Percentiles rank a stretch among this genome's conserved stretches.
phyloP scores from a whole-genome alignment of 2,888 invertebrate species.

The Galerucella pusilla region DNA sequence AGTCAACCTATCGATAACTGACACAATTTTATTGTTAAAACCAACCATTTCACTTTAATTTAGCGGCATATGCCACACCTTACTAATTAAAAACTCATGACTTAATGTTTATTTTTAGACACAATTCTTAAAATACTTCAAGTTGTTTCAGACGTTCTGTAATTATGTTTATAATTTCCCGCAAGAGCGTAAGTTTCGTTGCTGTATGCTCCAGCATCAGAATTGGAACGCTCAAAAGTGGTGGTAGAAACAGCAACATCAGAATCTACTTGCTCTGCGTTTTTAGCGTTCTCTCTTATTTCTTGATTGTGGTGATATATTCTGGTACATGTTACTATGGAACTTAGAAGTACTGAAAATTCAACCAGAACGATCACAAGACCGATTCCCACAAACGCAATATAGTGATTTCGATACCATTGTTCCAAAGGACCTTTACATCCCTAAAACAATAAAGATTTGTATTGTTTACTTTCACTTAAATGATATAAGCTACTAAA shows the following conservation, averaged over 20 bases:
- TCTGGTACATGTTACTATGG: slow-evolving; percentile 77
- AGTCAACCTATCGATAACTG: no score
- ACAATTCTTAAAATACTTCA: slow-evolving; percentile 51
- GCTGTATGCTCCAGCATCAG: slow-evolving; percentile 57
- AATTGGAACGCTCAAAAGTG: slow-evolving; percentile 37
- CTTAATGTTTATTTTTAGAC: background rate
- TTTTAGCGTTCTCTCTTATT: slow-evolving; percentile 55
- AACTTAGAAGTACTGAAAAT: slow-evolving; percentile 76
- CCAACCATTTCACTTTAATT: no score
- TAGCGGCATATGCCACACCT: no score
- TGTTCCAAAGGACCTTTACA: slow-evolving; percentile 76
- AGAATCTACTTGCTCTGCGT: slow-evolving; percentile 40
- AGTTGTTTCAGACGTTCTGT: slow-evolving; percentile 60
- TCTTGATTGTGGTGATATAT: slow-evolving; percentile 69
- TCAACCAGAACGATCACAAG: slow-evolving; percentile 78
- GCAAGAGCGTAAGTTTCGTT: slow-evolving; percentile 62
- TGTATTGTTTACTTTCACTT: background rate
- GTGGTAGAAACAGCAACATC: slow-evolving; percentile 40
- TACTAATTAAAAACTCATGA: no score
- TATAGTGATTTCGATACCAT: slow-evolving; percentile 82
- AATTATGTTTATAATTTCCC: slow-evolving; percentile 61
- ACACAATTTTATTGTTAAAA: no score
- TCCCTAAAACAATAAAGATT: slow-evolving; percentile 66
- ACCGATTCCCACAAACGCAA: slow-evolving; percentile 74
- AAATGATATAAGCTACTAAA: no score